Evolutionary conservation across 2,888 invertebrate genomes (phyloP).

Genomic region (Epinotia demarniana): DNA sequence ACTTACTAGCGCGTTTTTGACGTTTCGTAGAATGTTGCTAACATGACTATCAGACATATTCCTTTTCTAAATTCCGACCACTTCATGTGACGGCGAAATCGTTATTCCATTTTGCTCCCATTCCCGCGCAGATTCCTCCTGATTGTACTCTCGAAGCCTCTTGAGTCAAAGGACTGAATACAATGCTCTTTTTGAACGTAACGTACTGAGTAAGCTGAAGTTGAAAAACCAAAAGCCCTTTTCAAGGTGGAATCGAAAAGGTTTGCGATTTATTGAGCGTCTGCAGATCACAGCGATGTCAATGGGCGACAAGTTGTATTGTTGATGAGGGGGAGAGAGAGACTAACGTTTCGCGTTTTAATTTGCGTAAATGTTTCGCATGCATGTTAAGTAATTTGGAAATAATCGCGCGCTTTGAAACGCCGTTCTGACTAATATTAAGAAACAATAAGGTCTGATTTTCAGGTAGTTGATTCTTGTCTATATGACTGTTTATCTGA

Average conservation of each 20-base stretch:
- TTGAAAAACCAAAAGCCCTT: neutral
- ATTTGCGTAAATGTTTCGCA: neutral
- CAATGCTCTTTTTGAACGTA: constrained; percentile 27
- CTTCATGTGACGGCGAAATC: neutral
- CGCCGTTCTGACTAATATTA: too few relatives aligned
- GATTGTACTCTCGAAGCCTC: constrained; percentile 9
- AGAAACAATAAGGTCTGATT: too few relatives aligned
- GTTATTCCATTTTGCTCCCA: constrained; percentile 2
- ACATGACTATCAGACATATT: neutral
- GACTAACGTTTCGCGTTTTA: neutral
- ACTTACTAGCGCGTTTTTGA: too few relatives aligned
- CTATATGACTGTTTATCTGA: too few relatives aligned
- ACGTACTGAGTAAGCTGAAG: constrained; percentile 11
- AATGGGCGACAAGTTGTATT: neutral
- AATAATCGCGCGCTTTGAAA: too few relatives aligned
- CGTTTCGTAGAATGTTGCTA: too few relatives aligned
- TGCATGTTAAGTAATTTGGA: too few relatives aligned
- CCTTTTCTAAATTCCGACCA: neutral
- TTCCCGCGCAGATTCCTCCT: neutral
- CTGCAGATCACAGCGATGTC: neutral
- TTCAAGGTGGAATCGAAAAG: constrained; percentile 1
- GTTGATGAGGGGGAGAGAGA: neutral
- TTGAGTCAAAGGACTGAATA: constrained; percentile 17
- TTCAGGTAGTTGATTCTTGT: too few relatives aligned
- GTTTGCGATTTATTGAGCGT: neutral